phyloP scores from a whole-genome alignment of 2,888 invertebrate species.

The Cantharis lateralis region DNA sequence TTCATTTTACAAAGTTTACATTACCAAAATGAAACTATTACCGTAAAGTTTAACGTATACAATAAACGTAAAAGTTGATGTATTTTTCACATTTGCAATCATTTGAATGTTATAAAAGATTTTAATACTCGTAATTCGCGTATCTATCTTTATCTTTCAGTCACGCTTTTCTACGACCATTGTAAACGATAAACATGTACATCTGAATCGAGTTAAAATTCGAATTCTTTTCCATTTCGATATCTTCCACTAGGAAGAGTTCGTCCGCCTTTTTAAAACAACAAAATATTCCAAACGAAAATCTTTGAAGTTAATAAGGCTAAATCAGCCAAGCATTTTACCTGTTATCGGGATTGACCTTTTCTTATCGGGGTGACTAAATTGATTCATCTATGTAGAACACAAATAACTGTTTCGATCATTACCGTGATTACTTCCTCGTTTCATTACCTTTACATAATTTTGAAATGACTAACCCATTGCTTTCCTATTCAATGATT shows the following conservation, averaged over 20 bases:
- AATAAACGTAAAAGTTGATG: slow-evolving; percentile 29
- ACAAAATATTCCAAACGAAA: not conserved
- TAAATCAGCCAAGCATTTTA: slow-evolving; percentile 6
- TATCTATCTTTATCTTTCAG: slow-evolving; percentile 5
- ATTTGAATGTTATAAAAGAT: slow-evolving; percentile 23
- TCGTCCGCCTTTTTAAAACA: not conserved
- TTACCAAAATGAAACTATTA: slow-evolving; percentile 27
- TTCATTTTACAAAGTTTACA: slow-evolving; percentile 23
- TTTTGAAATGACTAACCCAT: slow-evolving; percentile 7
- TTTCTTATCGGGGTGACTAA: slow-evolving; percentile 25
- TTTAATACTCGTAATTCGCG: slow-evolving; percentile 19
- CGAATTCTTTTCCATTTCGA: slow-evolving; percentile 26
- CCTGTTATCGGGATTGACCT: slow-evolving; percentile 26
- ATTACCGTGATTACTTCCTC: slow-evolving; percentile 25
- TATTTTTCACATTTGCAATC: slow-evolving; percentile 25
- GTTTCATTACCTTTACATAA: slow-evolving; percentile 12
- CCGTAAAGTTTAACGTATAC: slow-evolving; percentile 23
- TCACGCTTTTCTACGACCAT: slow-evolving; percentile 4
- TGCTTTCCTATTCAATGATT: slow-evolving; percentile 3
- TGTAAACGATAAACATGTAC: slow-evolving; percentile 17
- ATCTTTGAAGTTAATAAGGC: not conserved
- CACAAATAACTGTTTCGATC: slow-evolving; percentile 22
- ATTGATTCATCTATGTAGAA: slow-evolving; percentile 21
- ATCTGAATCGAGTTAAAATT: slow-evolving; percentile 25
- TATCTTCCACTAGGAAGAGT: slow-evolving; percentile 36